Conservation (phyloP, 2,113 vertebrate species). For the Excalfactoria chinensis region DNA sequence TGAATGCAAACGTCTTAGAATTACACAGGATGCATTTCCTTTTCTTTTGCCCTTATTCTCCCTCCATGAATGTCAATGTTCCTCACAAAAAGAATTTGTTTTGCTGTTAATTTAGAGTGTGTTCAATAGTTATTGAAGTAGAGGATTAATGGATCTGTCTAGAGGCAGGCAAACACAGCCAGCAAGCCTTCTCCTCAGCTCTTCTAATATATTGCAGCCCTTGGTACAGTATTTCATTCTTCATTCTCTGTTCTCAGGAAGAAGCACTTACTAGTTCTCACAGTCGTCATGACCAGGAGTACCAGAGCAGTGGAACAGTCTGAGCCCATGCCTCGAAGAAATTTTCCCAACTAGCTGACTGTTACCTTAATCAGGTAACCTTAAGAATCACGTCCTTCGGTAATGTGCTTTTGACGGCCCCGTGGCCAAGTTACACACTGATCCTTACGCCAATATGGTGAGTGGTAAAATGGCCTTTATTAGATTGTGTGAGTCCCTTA, state of each 20-base stretch:
- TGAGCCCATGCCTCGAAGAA: not conserved
- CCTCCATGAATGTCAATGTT: conserved; percentile 13
- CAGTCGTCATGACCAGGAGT: not conserved
- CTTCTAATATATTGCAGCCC: not conserved
- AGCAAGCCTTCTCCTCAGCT: not conserved
- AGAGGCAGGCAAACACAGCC: not conserved
- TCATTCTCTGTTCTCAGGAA: not conserved
- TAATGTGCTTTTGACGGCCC: no score
- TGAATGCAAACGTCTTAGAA: not conserved
- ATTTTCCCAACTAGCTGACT: not conserved
- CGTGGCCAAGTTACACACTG: no score
- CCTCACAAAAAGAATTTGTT: conserved; percentile 11
- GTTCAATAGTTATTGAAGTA: conserved; percentile 19
- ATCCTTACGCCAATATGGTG: no score
- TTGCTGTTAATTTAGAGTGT: conserved; percentile 22
- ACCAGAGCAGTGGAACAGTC: not conserved
- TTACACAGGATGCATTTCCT: not conserved
- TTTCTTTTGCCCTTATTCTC: not conserved
- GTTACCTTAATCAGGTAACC: no score
- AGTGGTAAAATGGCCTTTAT: no score
- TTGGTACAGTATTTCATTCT: not conserved
- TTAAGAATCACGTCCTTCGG: no score
- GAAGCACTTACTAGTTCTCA: not conserved
- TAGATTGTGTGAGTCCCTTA: no score
- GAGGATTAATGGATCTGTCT: conserved; percentile 12